Evolutionary conservation across 2,113 vertebrate genomes (phyloP).

Genomic region (Stictonetta naevosa): DNA sequence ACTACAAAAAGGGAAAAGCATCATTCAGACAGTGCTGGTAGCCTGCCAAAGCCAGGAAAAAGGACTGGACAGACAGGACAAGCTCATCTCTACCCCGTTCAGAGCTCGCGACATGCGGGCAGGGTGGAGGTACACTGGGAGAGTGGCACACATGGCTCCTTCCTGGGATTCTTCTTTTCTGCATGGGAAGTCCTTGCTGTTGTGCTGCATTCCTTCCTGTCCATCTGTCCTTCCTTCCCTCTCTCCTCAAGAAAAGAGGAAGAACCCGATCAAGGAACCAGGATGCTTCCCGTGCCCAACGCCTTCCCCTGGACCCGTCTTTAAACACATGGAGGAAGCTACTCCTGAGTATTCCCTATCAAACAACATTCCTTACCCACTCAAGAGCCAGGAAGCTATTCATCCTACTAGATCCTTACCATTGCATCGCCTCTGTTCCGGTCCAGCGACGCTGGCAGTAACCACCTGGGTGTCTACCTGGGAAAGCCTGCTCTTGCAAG

Average conservation of each 20-base stretch:
- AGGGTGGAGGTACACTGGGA: not conserved
- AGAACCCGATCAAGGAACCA: not conserved
- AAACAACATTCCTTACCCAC: not conserved
- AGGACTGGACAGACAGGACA: not conserved
- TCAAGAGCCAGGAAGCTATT: not conserved
- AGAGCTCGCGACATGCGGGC: not conserved
- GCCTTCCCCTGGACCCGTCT: not conserved
- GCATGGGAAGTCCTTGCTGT: not conserved
- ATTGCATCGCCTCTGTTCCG: not conserved
- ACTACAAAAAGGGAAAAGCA: constrained; percentile 38
- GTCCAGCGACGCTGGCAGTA: not conserved
- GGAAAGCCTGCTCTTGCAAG: not conserved
- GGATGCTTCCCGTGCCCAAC: not conserved
- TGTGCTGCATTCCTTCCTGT: not conserved
- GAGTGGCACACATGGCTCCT: fast-evolving
- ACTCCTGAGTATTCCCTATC: not conserved
- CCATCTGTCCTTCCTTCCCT: not conserved
- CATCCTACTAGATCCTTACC: not conserved
- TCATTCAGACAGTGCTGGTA: not conserved
- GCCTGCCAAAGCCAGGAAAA: not conserved
- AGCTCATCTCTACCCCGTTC: not conserved
- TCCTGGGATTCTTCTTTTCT: not conserved
- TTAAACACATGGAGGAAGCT: not conserved
- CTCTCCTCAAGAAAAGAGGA: not conserved
- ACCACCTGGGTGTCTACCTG: not conserved